Conservation (phyloP, 1,140 invertebrate species). For the Penaeus japonicus region DNA sequence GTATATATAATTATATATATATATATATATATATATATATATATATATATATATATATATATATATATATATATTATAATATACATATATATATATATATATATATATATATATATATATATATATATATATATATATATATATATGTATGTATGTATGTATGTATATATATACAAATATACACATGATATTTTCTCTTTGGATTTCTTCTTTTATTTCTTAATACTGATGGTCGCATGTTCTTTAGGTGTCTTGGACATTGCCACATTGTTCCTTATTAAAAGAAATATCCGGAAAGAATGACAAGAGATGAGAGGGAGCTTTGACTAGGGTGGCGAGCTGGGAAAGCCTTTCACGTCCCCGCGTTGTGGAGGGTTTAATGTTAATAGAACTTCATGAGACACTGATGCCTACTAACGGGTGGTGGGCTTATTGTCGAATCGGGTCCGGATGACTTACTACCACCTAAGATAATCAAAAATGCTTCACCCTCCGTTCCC, state of each 20-base stretch:
- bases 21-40: no score
- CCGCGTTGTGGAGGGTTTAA: slow-evolving; percentile 19
- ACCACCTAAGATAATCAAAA: neutral
- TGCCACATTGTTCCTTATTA: neutral
- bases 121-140: no score
- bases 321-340: slow-evolving; percentile 58
- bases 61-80: no score
- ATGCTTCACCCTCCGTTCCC: slow-evolving; percentile 56
- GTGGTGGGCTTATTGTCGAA: slow-evolving; percentile 50
- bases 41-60: no score
- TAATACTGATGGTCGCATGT: slow-evolving; percentile 47
- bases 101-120: no score
- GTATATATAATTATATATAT: neutral
- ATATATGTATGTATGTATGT: no score
- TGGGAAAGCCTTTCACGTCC: slow-evolving; percentile 50
- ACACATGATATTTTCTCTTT: no score
- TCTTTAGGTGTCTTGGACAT: no score
- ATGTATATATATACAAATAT: no score
- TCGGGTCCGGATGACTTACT: slow-evolving; percentile 8
- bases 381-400: slow-evolving; percentile 10
- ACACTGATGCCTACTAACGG: slow-evolving; percentile 49
- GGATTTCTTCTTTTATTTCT: neutral
- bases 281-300: slow-evolving; percentile 42
- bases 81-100: no score
- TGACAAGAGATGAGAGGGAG: slow-evolving; percentile 41